A percentile compares a stretch with the other conserved stretches of the same genome.
Conservation (phyloP, 2,888 invertebrate genomes). For the Sarcophaga caerulescens region DNA sequence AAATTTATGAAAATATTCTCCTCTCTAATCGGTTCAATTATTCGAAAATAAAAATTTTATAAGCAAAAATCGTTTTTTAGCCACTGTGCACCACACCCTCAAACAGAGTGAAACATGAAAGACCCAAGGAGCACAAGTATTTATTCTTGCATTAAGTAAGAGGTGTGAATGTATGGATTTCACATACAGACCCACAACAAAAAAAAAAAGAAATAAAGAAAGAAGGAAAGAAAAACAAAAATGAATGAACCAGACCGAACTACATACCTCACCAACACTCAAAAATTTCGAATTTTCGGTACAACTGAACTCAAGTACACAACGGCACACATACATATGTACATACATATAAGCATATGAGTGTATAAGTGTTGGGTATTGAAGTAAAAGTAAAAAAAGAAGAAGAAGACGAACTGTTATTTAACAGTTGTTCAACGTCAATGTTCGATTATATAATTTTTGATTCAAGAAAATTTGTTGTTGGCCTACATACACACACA, state of each 20-base stretch:
- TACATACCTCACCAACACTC: background rate
- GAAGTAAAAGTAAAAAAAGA: too few relatives aligned
- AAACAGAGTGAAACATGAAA: background rate
- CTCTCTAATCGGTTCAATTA: too few relatives aligned
- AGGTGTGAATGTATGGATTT: background rate
- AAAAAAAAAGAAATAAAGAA: background rate
- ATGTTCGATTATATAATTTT: conserved; percentile 61
- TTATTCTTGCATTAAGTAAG: conserved; percentile 2
- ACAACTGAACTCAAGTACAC: conserved; percentile 22
- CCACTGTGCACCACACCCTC: conserved; percentile 44
- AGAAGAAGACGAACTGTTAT: background rate
- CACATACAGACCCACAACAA: background rate
- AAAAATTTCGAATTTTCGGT: background rate
- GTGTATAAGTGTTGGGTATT: background rate
- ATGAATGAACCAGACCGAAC: too few relatives aligned
- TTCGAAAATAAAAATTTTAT: too few relatives aligned
- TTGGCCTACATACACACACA: conserved; percentile 3
- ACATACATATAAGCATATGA: background rate
- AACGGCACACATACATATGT: background rate
- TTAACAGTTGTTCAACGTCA: conserved; percentile 45
- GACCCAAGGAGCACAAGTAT: conserved; percentile 15
- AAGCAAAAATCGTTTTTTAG: background rate
- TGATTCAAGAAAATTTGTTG: conserved; percentile 23
- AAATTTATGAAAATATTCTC: too few relatives aligned
- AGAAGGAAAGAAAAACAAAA: too few relatives aligned